Base-by-base conservation (phyloP, 1,140 invertebrate genomes). In the Formica exsecta region DNA sequence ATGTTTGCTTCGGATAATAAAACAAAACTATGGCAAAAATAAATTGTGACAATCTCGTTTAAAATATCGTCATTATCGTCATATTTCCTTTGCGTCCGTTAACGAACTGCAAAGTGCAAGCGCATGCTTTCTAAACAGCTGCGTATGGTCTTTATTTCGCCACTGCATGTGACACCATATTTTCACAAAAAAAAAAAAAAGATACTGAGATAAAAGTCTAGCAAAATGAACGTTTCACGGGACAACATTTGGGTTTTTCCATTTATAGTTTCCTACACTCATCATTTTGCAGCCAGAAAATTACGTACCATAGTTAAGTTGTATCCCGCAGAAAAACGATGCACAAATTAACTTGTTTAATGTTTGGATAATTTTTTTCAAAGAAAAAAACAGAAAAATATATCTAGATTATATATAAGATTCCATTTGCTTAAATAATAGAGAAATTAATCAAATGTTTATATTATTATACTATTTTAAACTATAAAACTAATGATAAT, bases 31-130 rank as follows among this genome's bases (percentile, higher is more conserved):
- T 7, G 8, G 9, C 22, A 44, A 59, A 54, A 48, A 48, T 48
- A 73, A 73, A 73, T 36, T 62, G n/a, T 8, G 19, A 73, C 32
- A 54, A 29, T 54, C 61, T 73, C 38, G 11, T 61, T 38, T 36
- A 22, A 83, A 83, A n/a, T 71, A 29, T 71, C 9, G 54, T 54
- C n/a, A 64, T 83, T 83, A 62, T 83, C 68, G 25, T 83, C 38
- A 32, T 61, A 73, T 83, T 83, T 32, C 54, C 68, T 61, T 73
- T 16, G n/a, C 25, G 25, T 83, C 38, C n/a, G 51, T 61, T 83
- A 36, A 54, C 38, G 36, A 83, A 83, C 29, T 62, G 51, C 54
- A 4, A 59, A 71, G 65, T 70, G 36, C 65, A 70, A 25, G n/a
- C 48, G 65, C 65, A 61, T 83, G 41, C 68, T 83, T 61, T 48